These are phyloP conservation scores for Peromyscus leucopus DNA, from an alignment of 2,113 vertebrate genomes.

Conservation along the genomic window DNA sequence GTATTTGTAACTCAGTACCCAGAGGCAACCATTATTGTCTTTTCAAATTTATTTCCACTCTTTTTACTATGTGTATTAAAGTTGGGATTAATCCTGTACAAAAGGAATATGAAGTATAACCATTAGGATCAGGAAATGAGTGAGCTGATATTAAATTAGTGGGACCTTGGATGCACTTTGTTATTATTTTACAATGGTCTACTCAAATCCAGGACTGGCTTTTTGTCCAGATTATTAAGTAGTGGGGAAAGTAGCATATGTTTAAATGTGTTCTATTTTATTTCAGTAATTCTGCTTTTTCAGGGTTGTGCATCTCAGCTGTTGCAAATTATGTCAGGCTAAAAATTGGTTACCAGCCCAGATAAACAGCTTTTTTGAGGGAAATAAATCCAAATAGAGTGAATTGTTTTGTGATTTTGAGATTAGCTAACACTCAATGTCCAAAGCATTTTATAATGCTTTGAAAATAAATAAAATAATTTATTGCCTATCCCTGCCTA, in stretches of 20 bases:
- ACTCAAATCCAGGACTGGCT: background rate
- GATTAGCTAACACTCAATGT: conserved; percentile 22
- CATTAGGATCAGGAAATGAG: background rate
- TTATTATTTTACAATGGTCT: background rate
- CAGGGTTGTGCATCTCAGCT: conserved; percentile 57
- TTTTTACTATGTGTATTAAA: background rate
- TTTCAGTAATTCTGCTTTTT: conserved; percentile 67
- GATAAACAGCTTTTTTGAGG: conserved; percentile 20
- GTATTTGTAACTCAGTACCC: background rate
- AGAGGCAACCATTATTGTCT: background rate
- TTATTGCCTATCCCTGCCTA: background rate
- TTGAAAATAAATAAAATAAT: conserved; percentile 50
- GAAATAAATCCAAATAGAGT: conserved; percentile 57
- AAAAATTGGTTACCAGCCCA: conserved; percentile 73
- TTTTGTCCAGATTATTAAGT: conserved; percentile 56
- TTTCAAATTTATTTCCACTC: background rate
- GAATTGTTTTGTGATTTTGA: conserved; percentile 73
- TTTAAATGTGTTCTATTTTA: conserved; percentile 64
- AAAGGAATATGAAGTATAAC: background rate
- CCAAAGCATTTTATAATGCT: conserved; percentile 49
- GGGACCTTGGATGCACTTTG: background rate
- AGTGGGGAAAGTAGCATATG: conserved; percentile 49
- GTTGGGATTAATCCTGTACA: background rate
- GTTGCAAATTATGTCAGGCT: conserved; percentile 62
- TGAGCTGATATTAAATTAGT: background rate